Percentiles rank a stretch among this genome's conserved stretches.
Evolutionary conservation across 2,113 vertebrate genomes (phyloP).

Genomic region (Hippocampus comes): DNA sequence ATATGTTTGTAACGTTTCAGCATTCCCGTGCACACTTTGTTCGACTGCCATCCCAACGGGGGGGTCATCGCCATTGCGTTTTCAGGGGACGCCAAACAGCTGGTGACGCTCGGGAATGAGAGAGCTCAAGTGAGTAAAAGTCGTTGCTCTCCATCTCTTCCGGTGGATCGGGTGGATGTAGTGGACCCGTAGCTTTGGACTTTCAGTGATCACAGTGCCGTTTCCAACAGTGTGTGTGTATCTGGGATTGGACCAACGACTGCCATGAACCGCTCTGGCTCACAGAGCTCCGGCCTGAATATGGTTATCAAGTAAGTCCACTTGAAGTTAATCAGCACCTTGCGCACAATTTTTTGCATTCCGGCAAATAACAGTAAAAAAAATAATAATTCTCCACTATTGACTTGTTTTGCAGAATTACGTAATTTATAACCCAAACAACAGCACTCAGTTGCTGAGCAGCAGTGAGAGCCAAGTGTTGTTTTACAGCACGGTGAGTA

Average conservation of each 20-base stretch:
- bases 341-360: background rate
- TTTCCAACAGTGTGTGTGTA: constrained; percentile 73
- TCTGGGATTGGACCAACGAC: constrained; percentile 88
- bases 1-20: constrained; percentile 59
- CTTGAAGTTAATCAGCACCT: background rate
- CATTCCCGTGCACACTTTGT: constrained; percentile 85
- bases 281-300: constrained; percentile 67
- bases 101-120: constrained; percentile 80
- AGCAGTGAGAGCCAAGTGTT: constrained; percentile 79
- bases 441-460: constrained; percentile 81
- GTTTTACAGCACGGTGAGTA: constrained; percentile 84
- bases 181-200: background rate
- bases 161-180: background rate
- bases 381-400: background rate
- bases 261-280: constrained; percentile 67
- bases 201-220: background rate
- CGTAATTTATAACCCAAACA: constrained; percentile 78
- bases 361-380: background rate
- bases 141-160: background rate
- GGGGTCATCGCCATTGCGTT: constrained; percentile 78
- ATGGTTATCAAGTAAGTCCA: constrained; percentile 79
- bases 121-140: constrained; percentile 78
- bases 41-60: constrained; percentile 72
- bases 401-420: constrained; percentile 63
- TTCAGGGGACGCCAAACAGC: constrained; percentile 76